Base-by-base conservation (phyloP, 2,113 vertebrate species). In the Leptobrachium leishanense region DNA sequence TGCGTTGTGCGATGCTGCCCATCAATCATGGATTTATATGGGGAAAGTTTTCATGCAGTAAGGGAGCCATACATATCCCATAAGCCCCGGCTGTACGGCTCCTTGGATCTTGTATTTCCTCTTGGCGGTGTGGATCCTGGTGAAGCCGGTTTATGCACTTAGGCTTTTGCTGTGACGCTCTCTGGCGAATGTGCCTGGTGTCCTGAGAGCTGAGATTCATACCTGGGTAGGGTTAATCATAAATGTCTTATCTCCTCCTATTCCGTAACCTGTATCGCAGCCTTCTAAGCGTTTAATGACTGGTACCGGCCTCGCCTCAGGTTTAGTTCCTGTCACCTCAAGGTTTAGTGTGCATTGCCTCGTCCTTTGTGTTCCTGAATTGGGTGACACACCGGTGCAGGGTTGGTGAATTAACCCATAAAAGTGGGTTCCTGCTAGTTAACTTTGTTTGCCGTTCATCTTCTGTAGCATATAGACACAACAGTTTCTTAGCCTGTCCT, bases 311-410 rank as follows among this genome's bases (percentile, higher is more conserved):
- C 44, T 73, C 53, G 31, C 40, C 31, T 15, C 6, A 40, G 15
- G 74, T 76, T 41, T 12, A 31, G n/a, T 43, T 44, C 2, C 41
- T 0, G n/a, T 13, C 10, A 20, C 75, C 53, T 7, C 41, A 43
- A 64, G 75, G n/a, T 41, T 6, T 59, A 43, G 5, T 59, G 39
- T 8, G 5, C 39, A 20, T 75, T 65, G 59, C 50, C 44, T 44
- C 68, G 64, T 76, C 65, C 9, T n/a, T 68, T 64, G 10, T 6
- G 39, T 63, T 76, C 65, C 46, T 57, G 10, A 54, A 13, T 54
- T 42, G 64, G 9, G 42, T 20, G 39, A 41, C 13, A 54, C 63
- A 50, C 74, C 67, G 74, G 74, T 76, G 74, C 15, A 43, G n/a
- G 65, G 46, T 68, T 31, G 20, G 75, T 43, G 75, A 46, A 64